Evolutionary conservation across 2,888 invertebrate genomes (phyloP).

Genomic region (Megaustenia siamemsis): DNA sequence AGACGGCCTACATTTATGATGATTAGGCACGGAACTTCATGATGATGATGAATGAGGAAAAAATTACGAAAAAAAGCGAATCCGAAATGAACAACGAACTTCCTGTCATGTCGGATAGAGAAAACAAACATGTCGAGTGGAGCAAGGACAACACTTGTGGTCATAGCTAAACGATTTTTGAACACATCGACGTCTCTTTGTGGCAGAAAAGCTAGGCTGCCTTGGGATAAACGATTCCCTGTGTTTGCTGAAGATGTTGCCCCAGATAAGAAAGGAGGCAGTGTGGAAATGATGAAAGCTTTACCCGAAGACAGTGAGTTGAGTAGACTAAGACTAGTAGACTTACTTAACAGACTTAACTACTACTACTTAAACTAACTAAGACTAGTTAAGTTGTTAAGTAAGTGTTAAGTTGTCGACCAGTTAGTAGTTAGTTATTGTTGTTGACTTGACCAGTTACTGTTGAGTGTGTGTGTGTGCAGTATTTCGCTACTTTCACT

Average conservation of each 20-base stretch:
- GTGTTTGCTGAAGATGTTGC: conserved; percentile 62
- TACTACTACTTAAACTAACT: too few species aligned
- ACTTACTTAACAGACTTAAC: too few species aligned
- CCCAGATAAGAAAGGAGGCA: conserved; percentile 60
- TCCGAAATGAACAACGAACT: background rate
- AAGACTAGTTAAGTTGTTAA: too few species aligned
- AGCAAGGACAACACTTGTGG: background rate
- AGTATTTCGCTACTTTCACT: too few species aligned
- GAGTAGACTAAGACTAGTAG: too few species aligned
- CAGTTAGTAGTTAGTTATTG: too few species aligned
- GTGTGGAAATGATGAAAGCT: conserved; percentile 56
- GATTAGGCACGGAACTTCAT: too few species aligned
- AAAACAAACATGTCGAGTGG: background rate
- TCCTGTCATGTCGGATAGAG: background rate
- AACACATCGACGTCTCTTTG: conserved; percentile 49
- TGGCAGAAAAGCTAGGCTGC: conserved; percentile 57
- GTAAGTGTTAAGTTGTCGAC: too few species aligned
- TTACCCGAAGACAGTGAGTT: conserved; percentile 60
- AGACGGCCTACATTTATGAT: too few species aligned
- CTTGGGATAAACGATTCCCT: conserved; percentile 65
- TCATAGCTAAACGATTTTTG: conserved; percentile 18
- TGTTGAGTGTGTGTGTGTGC: too few species aligned
- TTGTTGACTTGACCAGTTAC: too few species aligned
- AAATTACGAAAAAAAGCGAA: background rate
- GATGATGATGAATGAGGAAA: too few species aligned